Percentiles rank a stretch among this genome's conserved stretches.
Conservation (phyloP, 2,113 vertebrate genomes). For the Psettodes erumei region DNA sequence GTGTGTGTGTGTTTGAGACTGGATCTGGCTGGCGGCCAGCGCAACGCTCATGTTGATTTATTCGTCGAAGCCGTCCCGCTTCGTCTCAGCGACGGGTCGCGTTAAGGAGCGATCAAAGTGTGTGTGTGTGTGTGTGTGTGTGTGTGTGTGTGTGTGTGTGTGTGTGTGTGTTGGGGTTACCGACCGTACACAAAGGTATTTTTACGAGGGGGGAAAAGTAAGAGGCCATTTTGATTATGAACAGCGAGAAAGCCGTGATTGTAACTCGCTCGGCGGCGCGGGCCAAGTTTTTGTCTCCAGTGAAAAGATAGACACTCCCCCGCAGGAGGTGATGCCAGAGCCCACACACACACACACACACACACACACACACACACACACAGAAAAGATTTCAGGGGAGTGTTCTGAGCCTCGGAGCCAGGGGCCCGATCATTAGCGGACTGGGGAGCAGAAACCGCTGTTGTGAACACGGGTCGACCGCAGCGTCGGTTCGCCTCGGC, state of each 20-base stretch:
- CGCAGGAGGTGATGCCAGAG: slow-evolving; percentile 25
- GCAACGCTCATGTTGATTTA: too few relatives aligned
- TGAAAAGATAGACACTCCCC: slow-evolving; percentile 22
- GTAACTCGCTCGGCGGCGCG: background rate
- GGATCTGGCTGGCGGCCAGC: too few relatives aligned
- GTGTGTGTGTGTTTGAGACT: background rate
- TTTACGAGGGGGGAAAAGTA: slow-evolving; percentile 3
- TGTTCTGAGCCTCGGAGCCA: slow-evolving; percentile 30
- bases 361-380: too few relatives aligned
- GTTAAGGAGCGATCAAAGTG: too few relatives aligned
- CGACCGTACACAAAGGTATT: slow-evolving; percentile 7
- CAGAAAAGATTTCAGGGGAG: slow-evolving; percentile 25
- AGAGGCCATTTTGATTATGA: background rate
- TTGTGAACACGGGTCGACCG: slow-evolving; percentile 35
- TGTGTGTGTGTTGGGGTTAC: background rate
- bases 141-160: background rate
- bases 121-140: background rate
- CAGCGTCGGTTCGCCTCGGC: slow-evolving; percentile 24
- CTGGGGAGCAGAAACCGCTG: slow-evolving; percentile 27
- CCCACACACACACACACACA: too few relatives aligned
- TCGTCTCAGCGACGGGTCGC: too few relatives aligned
- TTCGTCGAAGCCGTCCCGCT: too few relatives aligned
- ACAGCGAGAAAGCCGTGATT: slow-evolving; percentile 10
- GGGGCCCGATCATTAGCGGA: slow-evolving; percentile 35
- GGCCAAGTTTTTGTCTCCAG: slow-evolving; percentile 50